Base-by-base conservation (phyloP, 2,797 vertebrate species). In the Sebastes aleutianus region DNA sequence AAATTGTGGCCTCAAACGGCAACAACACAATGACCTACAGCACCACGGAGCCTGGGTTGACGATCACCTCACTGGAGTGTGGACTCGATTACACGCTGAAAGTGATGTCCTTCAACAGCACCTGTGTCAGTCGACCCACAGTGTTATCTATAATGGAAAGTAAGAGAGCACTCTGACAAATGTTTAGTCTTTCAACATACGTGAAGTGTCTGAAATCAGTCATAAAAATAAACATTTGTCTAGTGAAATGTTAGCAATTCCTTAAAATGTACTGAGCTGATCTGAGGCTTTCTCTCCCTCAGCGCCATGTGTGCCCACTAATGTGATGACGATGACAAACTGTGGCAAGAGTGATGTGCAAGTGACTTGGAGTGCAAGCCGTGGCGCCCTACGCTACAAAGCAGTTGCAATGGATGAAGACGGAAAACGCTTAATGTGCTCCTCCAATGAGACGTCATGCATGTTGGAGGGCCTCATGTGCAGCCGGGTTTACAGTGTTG, bases 221-320 rank as follows among this genome's bases (percentile, higher is more conserved):
- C 43, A 20, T 47, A 47, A 47, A 47, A 18, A 47, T 3, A 43
- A 43, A 43, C 39, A 43, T 43, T 18, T 43, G 13, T 32, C 18
- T 47, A 4, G 47, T 57, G 53, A 57, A 56, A 36, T 32, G 18
- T 54, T 26, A 34, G 8, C 57, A 31, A 1, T 31, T 78, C 22
- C 34, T 76, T 79, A 16, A 36, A 72, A 56, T 27, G 1, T 12
- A 3, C 5, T 63, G 62, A 74, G 12, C 61, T 87, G 26, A 85
- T 56, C 12, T 54, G 16, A 65, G 3, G 1, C 61, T 75, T 82
- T 68, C 8, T 29, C n/a, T 69, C 70, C 56, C 10, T 20, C 84
- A 97, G 96, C 84, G 9, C 96, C 96, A 1, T 97, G 96, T 71
- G 80, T 88, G 5, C 96, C 96, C 3, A 91, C 86, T 7, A 82